phyloP scores from a whole-genome alignment of 1,140 invertebrate species.

The Zaprionus inermis region DNA sequence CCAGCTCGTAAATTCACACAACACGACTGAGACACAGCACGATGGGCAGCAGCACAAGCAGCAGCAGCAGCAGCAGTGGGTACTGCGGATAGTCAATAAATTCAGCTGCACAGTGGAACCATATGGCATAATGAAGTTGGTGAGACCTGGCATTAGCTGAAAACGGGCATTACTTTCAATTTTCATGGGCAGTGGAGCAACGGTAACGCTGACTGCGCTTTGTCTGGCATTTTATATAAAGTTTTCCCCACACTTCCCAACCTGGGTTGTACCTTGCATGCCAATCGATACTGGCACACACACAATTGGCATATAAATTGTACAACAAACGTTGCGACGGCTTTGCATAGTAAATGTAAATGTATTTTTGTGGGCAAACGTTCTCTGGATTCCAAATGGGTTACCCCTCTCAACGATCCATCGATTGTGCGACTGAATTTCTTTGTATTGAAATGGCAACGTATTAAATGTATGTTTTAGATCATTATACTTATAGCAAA shows the following conservation, averaged over 20 bases:
- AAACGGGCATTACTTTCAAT: conserved; percentile 70
- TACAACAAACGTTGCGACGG: conserved; percentile 48
- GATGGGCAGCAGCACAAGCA: conserved; percentile 40
- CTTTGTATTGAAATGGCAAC: conserved; percentile 1
- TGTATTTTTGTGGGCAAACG: conserved; percentile 8
- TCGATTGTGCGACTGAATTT: not conserved
- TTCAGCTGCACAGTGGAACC: conserved; percentile 54
- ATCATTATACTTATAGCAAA: not conserved
- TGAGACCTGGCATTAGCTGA: conserved; percentile 44
- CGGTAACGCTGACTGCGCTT: conserved; percentile 21
- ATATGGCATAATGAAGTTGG: conserved; percentile 49
- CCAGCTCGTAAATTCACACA: conserved; percentile 65
- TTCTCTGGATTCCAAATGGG: conserved; percentile 12
- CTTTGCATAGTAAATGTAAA: conserved; percentile 37
- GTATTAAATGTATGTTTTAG: not conserved
- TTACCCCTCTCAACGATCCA: not conserved
- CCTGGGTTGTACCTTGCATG: conserved; percentile 52
- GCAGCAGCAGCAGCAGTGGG: conserved; percentile 3
- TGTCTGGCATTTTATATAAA: conserved; percentile 52
- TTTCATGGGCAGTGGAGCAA: conserved; percentile 67
- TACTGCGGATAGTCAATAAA: conserved; percentile 56
- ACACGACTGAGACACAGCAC: conserved; percentile 39
- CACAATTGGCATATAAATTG: conserved; percentile 71
- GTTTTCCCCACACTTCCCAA: conserved; percentile 28
- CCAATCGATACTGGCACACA: conserved; percentile 40